phyloP scores from a whole-genome alignment of 2,113 vertebrate genomes.

The Nesogale talazaci region DNA sequence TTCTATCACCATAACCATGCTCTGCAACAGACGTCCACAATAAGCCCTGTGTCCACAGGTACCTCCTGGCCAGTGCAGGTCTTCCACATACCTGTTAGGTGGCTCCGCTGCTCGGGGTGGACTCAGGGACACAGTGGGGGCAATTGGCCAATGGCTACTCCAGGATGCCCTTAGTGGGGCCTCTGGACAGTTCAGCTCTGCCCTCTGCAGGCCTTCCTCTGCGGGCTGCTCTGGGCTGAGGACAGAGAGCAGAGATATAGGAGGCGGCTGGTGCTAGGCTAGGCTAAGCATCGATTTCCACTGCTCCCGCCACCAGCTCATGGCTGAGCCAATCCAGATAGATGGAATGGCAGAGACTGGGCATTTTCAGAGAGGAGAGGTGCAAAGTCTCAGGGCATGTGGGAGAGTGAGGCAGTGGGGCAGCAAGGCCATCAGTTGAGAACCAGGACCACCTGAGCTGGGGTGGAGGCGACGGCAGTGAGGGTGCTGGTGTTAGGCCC shows the following conservation, averaged over 20 bases:
- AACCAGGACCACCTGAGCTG: neutral
- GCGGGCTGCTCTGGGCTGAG: neutral
- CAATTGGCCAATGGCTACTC: fast-evolving
- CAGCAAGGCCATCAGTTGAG: neutral
- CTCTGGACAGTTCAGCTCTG: neutral
- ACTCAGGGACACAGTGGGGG: no score
- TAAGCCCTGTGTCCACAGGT: neutral
- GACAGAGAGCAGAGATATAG: fast-evolving
- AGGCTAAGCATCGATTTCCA: neutral
- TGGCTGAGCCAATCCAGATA: neutral
- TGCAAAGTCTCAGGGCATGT: neutral
- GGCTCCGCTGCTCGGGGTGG: no score
- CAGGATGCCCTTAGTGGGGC: neutral
- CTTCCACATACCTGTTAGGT: neutral
- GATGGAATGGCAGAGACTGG: neutral
- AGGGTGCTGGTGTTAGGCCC: fast-evolving
- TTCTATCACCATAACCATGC: neutral
- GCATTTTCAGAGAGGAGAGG: neutral
- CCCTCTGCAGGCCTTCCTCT: fast-evolving
- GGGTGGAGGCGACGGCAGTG: fast-evolving
- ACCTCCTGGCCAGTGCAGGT: neutral
- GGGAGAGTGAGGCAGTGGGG: no score
- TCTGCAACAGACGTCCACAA: neutral
- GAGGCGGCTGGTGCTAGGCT: neutral
- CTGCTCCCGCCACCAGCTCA: no score